phyloP scores from a whole-genome alignment of 2,113 vertebrate genomes.

The Petromus typicus region DNA sequence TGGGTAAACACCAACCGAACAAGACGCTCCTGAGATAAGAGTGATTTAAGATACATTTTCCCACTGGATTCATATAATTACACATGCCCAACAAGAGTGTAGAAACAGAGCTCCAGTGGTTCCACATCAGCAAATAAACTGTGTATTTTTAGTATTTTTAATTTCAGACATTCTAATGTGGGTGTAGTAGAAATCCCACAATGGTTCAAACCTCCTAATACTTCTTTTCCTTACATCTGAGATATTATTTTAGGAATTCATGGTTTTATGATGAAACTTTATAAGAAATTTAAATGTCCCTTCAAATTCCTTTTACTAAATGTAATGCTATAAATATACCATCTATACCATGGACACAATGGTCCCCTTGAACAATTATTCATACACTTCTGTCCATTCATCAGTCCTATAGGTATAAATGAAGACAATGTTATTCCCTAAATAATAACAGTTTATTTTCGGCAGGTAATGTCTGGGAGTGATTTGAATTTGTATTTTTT shows the following conservation, averaged over 20 bases:
- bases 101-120: neutral
- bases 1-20: neutral
- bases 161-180: neutral
- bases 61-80: neutral
- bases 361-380: neutral
- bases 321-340: neutral
- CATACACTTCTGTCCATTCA: neutral
- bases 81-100: neutral
- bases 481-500: neutral
- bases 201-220: neutral
- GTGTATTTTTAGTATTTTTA: neutral
- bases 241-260: neutral
- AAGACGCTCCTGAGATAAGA: neutral
- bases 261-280: neutral
- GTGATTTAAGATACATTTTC: neutral
- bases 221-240: neutral
- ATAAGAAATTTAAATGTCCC: slow-evolving; percentile 18
- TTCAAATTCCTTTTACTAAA: neutral
- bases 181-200: neutral
- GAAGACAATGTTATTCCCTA: neutral
- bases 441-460: neutral
- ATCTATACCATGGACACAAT: neutral
- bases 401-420: neutral
- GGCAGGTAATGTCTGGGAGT: neutral
- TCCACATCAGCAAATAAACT: neutral